Base-by-base conservation (phyloP, 1,140 invertebrate genomes). In the Aricia agestis region DNA sequence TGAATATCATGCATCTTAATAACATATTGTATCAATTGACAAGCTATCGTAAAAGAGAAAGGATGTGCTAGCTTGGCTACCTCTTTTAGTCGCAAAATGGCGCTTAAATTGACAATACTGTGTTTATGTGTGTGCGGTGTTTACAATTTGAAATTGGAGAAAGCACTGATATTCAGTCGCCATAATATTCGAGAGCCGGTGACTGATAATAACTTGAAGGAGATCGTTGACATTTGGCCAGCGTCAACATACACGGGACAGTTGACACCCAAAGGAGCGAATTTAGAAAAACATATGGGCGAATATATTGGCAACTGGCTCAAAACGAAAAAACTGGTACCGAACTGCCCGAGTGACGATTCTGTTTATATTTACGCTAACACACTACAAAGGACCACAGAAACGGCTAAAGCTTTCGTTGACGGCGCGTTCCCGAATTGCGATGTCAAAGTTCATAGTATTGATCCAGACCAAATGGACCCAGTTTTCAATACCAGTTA, bases 161-260 rank as follows among this genome's bases (percentile, higher is more conserved):
- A 86, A 82, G 81, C 89, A 15, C 67, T 87, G 7, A 78, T 85
- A 68, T 73, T 90, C 67, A 84, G 86, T 41, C 77, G 88, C 19
- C 88, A 90, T 79, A 89, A 89, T 72, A 74, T 90, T 31, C 76
- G 88, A n/a, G 78, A 84, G 6, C 88, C 88, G 32, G 78, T 88
- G 31, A 76, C 76, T 9, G 36, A 36, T 6, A 68, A 76, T 57
- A 78, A 82, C 73, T 75, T 87, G 63, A 68, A 78, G 31, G 6
- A 63, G 11, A 6, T 63, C 19, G 59, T n/a, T 6, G 63, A 75
- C 13, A 70, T 79, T 9, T 36, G 36, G 0, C 76, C 79, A 32
- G 68, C 80, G 17, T n/a, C 73, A 18, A 84, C 78, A 73, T 79
- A 82, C 9, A 58, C 68, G 59, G 79, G 76, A 18, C 65, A 75